Conservation (phyloP, 2,888 invertebrate genomes). For the Dicycla oo region DNA sequence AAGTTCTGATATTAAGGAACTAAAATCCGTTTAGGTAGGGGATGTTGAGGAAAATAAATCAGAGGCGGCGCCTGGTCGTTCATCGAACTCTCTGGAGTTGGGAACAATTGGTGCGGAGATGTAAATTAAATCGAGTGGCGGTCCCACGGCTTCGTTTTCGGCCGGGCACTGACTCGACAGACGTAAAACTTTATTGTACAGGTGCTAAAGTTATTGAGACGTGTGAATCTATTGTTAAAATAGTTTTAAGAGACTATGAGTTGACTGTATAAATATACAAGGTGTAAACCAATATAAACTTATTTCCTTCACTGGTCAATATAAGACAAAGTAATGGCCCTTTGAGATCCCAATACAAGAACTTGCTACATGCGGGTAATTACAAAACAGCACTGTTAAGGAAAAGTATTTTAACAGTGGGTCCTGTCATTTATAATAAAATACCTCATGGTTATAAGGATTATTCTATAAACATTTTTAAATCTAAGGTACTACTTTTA, state of each 20-base stretch:
- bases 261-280: no score
- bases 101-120: slow-evolving; percentile 86
- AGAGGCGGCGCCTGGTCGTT: slow-evolving; percentile 80
- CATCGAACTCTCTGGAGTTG: slow-evolving; percentile 83
- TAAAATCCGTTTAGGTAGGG: slow-evolving; percentile 83
- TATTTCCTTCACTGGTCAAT: no score
- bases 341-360: no score
- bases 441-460: no score
- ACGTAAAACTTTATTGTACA: slow-evolving; percentile 44
- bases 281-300: no score
- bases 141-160: slow-evolving; percentile 68
- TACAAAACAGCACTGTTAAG: no score
- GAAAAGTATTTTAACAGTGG: no score
- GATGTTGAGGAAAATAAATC: slow-evolving; percentile 87
- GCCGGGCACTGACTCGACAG: slow-evolving; percentile 60
- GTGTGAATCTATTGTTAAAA: slow-evolving; percentile 20
- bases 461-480: no score
- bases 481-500: no score
- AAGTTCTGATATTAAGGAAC: slow-evolving; percentile 80
- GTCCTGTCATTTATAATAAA: no score
- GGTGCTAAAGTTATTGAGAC: slow-evolving; percentile 29
- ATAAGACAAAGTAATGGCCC: no score
- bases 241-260: background rate
- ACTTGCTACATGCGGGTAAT: no score
- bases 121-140: slow-evolving; percentile 88